Evolutionary conservation across 2,797 vertebrate species (phyloP), one percentile per base, ranked within the genome.

Genomic region (Kryptopterus vitreolus): DNA sequence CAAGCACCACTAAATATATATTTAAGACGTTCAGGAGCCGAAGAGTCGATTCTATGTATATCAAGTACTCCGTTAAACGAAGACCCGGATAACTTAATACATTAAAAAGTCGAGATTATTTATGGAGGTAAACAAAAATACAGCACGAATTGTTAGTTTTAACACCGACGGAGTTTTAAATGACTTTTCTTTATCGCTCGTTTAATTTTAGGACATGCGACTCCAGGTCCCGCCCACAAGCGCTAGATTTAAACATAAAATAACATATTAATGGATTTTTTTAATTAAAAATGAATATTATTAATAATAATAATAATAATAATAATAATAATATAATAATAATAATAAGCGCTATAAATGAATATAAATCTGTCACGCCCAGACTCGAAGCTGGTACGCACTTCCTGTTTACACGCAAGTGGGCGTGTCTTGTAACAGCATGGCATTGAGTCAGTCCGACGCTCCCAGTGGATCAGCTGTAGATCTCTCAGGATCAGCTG

Each of bases 371-470:
- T 5, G 9, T 72, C n/a, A 33, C 53, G 31, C 53, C 53, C 55
- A 24, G 20, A 9, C 1, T 22, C 62, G 46, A 20, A 26, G 6
- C 31, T 3, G 33, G 83, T 76, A 85, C 79, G 79, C 61, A 16
- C 61, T 69, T 83, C 71, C 81, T 81, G 81, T 85, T 85, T 83
- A 85, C 81, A 81, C 58, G 76, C 76, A 18, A n/a, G 52, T 38
- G 46, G 68, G 68, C 63, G 58, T 46, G 81, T 68, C 68, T 81
- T 65, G 62, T 71, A 72, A 10, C 76, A 66, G 84, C 81, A 78
- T 85, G 84, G 84, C 76, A 31, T n/a, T 77, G 76, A 78, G 22
- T 85, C 81, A 62, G 48, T 62, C 16, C 33, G 29, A 15, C 0
- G 13, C n/a, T 43, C 38, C 38, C 2, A 61, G 38, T 58, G 57